A percentile compares a stretch with the other conserved stretches of the same genome.
Conservation (phyloP, 2,888 invertebrate genomes). For the Hyppa rectilinea region DNA sequence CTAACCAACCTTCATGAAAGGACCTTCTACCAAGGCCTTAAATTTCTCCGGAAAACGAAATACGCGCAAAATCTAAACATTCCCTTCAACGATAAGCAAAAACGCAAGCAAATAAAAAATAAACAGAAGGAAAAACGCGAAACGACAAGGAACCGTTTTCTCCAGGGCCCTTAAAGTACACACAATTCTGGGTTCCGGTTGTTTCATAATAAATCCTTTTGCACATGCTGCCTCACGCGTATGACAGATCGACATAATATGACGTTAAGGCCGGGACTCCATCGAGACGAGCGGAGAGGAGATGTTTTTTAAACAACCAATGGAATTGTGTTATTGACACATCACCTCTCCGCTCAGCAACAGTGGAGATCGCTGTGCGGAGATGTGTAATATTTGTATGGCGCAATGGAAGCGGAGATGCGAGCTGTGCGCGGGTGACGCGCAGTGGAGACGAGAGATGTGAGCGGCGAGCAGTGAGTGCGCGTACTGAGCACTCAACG, state of each 20-base stretch:
- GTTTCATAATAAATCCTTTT: conserved; percentile 71
- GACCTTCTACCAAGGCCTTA: conserved; percentile 20
- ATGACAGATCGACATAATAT: conserved; percentile 74
- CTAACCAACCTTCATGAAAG: conserved; percentile 21
- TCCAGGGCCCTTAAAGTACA: conserved; percentile 35
- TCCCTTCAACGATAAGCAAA: conserved; percentile 48
- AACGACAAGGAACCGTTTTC: conserved; percentile 41
- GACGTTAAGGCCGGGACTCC: too few species aligned
- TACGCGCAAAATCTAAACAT: conserved; percentile 50
- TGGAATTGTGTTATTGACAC: too few species aligned
- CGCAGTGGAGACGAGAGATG: too few species aligned
- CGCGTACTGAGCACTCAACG: too few species aligned
- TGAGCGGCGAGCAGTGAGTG: too few species aligned
- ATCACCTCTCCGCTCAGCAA: too few species aligned
- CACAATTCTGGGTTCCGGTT: conserved; percentile 60
- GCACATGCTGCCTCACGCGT: conserved; percentile 64
- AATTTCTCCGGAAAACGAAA: conserved; percentile 37
- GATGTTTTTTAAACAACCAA: too few species aligned
- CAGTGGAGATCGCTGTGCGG: too few species aligned
- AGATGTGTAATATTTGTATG: too few species aligned
- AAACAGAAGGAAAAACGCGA: conserved; percentile 43
- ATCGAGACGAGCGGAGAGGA: too few species aligned
- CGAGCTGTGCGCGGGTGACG: too few species aligned
- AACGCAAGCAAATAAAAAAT: conserved; percentile 53
- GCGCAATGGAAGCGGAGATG: too few species aligned